Base-by-base conservation (phyloP, 2,888 invertebrate genomes). In the Caenorhabditis sp. region DNA sequence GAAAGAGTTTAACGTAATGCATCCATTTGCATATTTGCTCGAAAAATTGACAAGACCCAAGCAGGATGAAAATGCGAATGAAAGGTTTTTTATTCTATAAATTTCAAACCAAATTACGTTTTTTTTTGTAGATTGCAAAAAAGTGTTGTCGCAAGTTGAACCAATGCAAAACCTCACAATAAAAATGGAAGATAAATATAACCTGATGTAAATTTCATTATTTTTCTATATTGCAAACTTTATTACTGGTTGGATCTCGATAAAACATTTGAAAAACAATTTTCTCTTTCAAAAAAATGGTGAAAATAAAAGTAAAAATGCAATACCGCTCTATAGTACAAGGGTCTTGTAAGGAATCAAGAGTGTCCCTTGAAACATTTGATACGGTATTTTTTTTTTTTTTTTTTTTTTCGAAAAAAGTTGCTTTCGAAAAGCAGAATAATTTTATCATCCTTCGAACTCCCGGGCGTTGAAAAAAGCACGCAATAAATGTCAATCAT, bases 1-100 rank as follows among this genome's bases (percentile, higher is more conserved):
- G 25, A 67, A 78, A 57, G 78, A 78, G 27, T 76, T 78, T 63
- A 76, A 76, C 57, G 74, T 78, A 21, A 78, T 78, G 78, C 78
- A 78, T 59, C 78, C 78, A 31, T 78, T 78, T 52, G 78, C 78
- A 14, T 78, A 78, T 63, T 26, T 78, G 7, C 54, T 78, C 36
- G 78, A 78, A 58, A 76, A 74, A 36, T 43, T 78, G 21, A 78
- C 76, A 12, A 50, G 78, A 20, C 64, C 54, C 1, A 69, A 67
- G 52, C 62, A 70, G 8, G 74, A 74, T 60, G 66, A 60, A 17
- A 74, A 74, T 36, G 66, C 65, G 8, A 73, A 73, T 63, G 68
- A 68, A 36, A 64, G 65, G 68, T 71, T 12, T 64, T 64, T 73
- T 65, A n/a, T n/a, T n/a, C n/a, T 64, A 70, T 70, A 58, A 59